phyloP scores from a whole-genome alignment of 2,797 vertebrate species.

The Cichlasoma orientale region DNA sequence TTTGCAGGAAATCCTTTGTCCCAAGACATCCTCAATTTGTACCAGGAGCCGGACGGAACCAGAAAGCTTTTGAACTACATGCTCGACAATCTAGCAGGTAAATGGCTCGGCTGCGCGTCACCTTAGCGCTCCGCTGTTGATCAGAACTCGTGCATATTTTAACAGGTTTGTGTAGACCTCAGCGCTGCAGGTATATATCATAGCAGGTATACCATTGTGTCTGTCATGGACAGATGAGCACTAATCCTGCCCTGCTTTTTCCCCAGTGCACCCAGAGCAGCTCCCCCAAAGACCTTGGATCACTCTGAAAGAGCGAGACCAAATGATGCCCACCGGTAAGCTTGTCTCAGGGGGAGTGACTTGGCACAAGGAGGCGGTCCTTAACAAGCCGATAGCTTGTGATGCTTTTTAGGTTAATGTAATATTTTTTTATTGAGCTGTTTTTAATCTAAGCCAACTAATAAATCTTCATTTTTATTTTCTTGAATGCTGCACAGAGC shows the following conservation, averaged over 20 bases:
- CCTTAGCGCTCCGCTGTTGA: neutral
- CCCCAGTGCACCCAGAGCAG: conserved; percentile 96
- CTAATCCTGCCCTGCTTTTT: neutral
- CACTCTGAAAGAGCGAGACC: conserved; percentile 96
- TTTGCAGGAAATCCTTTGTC: conserved; percentile 97
- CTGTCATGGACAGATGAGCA: neutral
- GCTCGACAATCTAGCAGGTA: conserved; percentile 99
- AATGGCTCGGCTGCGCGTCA: neutral
- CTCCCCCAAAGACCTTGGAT: conserved; percentile 98
- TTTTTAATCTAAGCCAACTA: too few relatives aligned
- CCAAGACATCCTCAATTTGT: conserved; percentile 97
- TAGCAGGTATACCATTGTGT: conserved; percentile 1
- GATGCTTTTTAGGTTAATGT: neutral
- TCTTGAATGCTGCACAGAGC: too few relatives aligned
- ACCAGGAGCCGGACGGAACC: conserved; percentile 97
- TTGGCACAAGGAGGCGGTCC: neutral
- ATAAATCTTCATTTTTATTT: too few relatives aligned
- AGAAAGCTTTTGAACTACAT: conserved; percentile 99
- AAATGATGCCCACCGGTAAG: conserved; percentile 91
- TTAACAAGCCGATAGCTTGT: neutral
- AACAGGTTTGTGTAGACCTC: conserved; percentile 4
- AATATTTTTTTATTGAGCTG: too few relatives aligned
- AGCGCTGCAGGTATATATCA: neutral
- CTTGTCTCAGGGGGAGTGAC: neutral
- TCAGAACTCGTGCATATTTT: conserved; percentile 19